Evolutionary conservation across 2,888 invertebrate genomes (phyloP).

Genomic region (Phlogophora meticulosa): DNA sequence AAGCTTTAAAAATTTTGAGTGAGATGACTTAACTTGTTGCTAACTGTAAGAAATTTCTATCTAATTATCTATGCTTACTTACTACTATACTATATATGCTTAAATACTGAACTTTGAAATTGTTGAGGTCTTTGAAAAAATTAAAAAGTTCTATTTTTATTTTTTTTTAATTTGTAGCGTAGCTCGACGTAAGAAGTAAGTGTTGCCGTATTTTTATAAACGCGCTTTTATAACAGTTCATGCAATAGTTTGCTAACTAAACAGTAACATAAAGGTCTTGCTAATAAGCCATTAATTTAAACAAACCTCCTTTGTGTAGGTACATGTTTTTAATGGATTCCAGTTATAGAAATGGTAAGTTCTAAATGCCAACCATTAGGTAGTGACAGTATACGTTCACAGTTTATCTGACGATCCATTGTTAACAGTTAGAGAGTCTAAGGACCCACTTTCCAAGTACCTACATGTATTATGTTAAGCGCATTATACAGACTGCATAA

Average conservation of each 20-base stretch:
- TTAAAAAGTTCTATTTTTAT: too few species aligned
- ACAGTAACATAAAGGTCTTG: constrained; percentile 15
- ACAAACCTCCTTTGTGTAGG: neutral
- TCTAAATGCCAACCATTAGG: constrained; percentile 35
- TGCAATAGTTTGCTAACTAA: constrained; percentile 25
- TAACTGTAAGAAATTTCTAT: neutral
- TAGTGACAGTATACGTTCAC: constrained; percentile 31
- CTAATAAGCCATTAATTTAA: constrained; percentile 5
- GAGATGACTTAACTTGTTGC: neutral
- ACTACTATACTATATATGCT: too few species aligned
- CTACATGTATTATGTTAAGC: constrained; percentile 15
- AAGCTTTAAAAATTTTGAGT: neutral
- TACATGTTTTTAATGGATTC: neutral
- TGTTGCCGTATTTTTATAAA: too few species aligned
- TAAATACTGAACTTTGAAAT: too few species aligned
- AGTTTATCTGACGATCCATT: constrained; percentile 43
- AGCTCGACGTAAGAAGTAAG: too few species aligned
- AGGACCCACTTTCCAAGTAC: constrained; percentile 26
- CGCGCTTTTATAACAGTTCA: neutral
- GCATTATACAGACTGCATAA: neutral
- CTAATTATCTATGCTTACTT: too few species aligned
- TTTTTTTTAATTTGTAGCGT: neutral
- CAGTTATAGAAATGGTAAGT: constrained; percentile 12
- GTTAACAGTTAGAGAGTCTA: constrained; percentile 24
- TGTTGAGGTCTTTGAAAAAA: neutral